Evolutionary conservation across 2,797 vertebrate genomes (phyloP).

Genomic region (Spondyliosoma cantharus): DNA sequence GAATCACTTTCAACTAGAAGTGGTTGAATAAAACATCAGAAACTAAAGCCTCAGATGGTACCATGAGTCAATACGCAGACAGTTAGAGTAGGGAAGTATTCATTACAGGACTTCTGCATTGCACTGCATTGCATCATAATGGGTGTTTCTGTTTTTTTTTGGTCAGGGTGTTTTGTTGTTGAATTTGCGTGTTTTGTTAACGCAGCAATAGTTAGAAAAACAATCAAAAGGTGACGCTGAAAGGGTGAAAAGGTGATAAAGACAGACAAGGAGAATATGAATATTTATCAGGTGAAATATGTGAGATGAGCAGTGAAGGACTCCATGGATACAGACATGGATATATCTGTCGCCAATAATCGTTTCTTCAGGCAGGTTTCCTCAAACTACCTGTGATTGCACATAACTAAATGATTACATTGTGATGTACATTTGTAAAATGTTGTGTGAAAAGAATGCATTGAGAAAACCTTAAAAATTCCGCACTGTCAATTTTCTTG

Average conservation of each 20-base stretch:
- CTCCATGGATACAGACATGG: slow-evolving; percentile 18
- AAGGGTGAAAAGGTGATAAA: slow-evolving; percentile 45
- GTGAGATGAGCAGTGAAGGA: slow-evolving; percentile 19
- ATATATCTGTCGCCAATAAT: background rate
- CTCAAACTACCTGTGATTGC: background rate
- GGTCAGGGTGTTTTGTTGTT: slow-evolving; percentile 38
- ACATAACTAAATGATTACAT: background rate
- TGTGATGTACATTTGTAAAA: background rate
- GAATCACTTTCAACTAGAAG: background rate
- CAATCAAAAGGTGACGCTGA: slow-evolving; percentile 63
- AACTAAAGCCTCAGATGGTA: background rate
- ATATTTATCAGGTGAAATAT: slow-evolving; percentile 49
- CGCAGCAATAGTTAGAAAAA: slow-evolving; percentile 51
- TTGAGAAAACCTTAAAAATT: too few relatives aligned
- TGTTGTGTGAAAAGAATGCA: background rate
- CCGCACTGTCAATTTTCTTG: too few relatives aligned
- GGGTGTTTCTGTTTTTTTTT: slow-evolving; percentile 51
- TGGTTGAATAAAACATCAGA: slow-evolving; percentile 1
- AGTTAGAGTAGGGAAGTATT: slow-evolving; percentile 42
- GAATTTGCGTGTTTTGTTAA: slow-evolving; percentile 62
- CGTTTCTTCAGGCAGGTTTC: background rate
- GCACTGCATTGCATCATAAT: slow-evolving; percentile 72
- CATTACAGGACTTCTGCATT: slow-evolving; percentile 45
- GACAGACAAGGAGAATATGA: slow-evolving; percentile 45
- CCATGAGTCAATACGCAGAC: slow-evolving; percentile 27